Base-by-base conservation (phyloP, 2,797 vertebrate genomes). In the Dromococcyx pavoninus region DNA sequence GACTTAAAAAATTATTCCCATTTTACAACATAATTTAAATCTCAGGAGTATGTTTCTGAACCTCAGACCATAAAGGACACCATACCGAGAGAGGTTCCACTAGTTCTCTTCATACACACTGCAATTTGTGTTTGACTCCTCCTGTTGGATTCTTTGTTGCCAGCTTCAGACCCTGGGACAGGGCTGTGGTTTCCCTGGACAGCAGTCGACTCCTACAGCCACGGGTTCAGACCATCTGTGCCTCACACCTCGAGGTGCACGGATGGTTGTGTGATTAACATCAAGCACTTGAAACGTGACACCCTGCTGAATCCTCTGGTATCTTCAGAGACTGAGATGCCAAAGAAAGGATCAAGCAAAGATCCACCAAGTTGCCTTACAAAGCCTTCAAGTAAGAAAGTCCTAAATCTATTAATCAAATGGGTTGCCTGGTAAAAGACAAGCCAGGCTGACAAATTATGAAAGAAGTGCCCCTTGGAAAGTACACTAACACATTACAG, bases 191-290 rank as follows among this genome's bases (percentile, higher is more conserved):
- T 75, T 74, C 91, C 93, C 94, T 44, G 80, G 84, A 57, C 46
- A 91, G 84, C 80, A 90, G 56, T 82, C 1, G 4, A 44, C 83
- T 86, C 51, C 69, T 46, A 18, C 57, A 80, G 81, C 86, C 88
- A 51, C 8, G 69, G 93, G 86, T 60, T 82, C 83, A 69, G 65
- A 88, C 89, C 94, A 91, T 93, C 91, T 89, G 93, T 77, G 70
- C 74, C 71, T 88, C 92, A 44, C 86, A 88, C 89, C 51, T 5
- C 48, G 41, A 57, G 75, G 62, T 25, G 43, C 39, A 66, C 21
- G 37, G 39, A 53, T 41, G 35, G 64, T 76, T 87, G 58, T 2
- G 35, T 3, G 41, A 89, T 85, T 65, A 90, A 71, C 17, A 72
- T 65, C 39, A 69, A 33, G 24, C 54, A 54, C 32, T 58, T 60